Base-by-base conservation (phyloP, 2,797 vertebrate genomes). In the Momotus momota region DNA sequence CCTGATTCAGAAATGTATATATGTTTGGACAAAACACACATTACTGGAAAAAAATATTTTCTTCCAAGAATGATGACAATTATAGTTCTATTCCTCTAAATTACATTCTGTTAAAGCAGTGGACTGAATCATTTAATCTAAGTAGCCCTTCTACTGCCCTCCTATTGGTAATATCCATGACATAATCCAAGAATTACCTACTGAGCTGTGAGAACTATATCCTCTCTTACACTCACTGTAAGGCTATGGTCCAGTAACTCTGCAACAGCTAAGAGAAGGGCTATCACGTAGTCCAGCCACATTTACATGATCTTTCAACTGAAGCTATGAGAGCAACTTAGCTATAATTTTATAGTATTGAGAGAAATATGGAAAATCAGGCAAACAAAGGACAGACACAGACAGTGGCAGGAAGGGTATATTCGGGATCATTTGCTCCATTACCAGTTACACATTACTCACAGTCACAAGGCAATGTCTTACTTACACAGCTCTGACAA, bases 181-280 rank as follows among this genome's bases (percentile, higher is more conserved):
- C 74, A 90, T 88, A 97, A 97, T 96, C 94, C 93, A 88, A 92
- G 78, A 94, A 88, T 51, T 88, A 92, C 81, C 82, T 74, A 90
- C 49, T 90, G 80, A 96, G 82, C 89, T 92, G 81, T 80, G 83
- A 94, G 92, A 83, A 70, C 69, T 88, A 80, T 77, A 92, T 88
- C 48, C 73, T 85, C 81, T 92, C 81, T 90, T 81, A 79, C 13
- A 61, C 70, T 86, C 82, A 58, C 29, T 58, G 46, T 52, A 66
- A 85, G 40, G 82, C 29, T 79, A 79, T 66, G 86, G 92, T 91
- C 55, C 92, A 90, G 61, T 57, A 86, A 88, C 52, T 75, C 49
- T 12, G 8, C 70, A 90, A 91, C 60, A 83, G 71, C 60, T 43
- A 88, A 29, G 35, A 81, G 75, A 81, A 88, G 19, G 48, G 35